Conservation (phyloP, 2,888 invertebrate genomes). For the Scrobipalpa atriplicella region DNA sequence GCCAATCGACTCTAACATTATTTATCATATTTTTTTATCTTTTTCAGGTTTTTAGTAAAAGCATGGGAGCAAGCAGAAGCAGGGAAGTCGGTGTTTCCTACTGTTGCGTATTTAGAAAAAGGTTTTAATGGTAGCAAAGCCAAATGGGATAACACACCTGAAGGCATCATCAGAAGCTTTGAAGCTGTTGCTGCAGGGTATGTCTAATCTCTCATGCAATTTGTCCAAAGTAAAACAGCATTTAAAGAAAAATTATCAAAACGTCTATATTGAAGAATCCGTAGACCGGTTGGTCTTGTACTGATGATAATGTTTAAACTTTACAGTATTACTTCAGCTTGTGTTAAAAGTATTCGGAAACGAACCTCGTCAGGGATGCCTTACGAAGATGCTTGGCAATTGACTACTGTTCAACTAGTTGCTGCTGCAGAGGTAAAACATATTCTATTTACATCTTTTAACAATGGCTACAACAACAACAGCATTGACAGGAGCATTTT, state of each 20-base stretch:
- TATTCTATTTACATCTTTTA: neutral
- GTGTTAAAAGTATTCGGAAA: slow-evolving; percentile 85
- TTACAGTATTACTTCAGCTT: slow-evolving; percentile 85
- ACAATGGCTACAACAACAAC: neutral
- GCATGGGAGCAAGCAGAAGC: slow-evolving; percentile 86
- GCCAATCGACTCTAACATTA: neutral
- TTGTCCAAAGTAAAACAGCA: neutral
- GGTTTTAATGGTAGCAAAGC: slow-evolving; percentile 39
- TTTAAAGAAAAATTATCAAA: neutral
- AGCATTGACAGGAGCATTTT: no score
- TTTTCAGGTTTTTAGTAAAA: slow-evolving; percentile 87
- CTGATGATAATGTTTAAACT: neutral
- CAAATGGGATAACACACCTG: slow-evolving; percentile 65
- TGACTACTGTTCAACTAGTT: slow-evolving; percentile 90
- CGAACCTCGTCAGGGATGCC: slow-evolving; percentile 83
- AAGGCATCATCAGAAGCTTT: slow-evolving; percentile 81
- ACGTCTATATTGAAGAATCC: neutral
- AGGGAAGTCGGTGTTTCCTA: slow-evolving; percentile 84
- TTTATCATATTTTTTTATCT: neutral
- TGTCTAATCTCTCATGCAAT: neutral
- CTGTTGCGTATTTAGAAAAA: slow-evolving; percentile 85
- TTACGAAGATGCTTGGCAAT: slow-evolving; percentile 92
- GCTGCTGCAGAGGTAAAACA: slow-evolving; percentile 89
- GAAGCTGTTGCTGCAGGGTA: slow-evolving; percentile 85
- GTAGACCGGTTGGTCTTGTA: neutral